phyloP scores from a whole-genome alignment of 1,140 invertebrate genomes.

The Carposina sasakii region DNA sequence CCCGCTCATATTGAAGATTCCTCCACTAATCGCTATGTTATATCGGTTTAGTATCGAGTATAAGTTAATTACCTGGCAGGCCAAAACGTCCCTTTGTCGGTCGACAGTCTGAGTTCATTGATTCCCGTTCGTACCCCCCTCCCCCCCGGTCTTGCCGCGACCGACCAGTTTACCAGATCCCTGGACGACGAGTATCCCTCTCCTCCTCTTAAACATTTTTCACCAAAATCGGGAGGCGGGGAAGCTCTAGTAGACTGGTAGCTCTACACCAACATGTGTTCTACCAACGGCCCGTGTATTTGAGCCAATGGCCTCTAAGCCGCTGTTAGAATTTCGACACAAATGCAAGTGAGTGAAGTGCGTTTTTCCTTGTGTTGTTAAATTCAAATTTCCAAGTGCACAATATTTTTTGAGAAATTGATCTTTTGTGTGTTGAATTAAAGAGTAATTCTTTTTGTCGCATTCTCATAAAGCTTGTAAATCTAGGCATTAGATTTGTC shows the following conservation, averaged over 20 bases:
- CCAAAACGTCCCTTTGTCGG: constrained; percentile 65
- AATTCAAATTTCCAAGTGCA: background rate
- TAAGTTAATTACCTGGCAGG: constrained; percentile 65
- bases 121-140: constrained; percentile 59
- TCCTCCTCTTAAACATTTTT: constrained; percentile 8
- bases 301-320: constrained; percentile 54
- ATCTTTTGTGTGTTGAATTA: no score
- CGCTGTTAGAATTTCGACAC: constrained; percentile 30
- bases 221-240: constrained; percentile 20
- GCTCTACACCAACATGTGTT: constrained; percentile 56
- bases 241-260: constrained; percentile 36
- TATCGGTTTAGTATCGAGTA: no score
- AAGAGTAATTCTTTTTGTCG: no score
- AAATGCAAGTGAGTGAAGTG: no score
- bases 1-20: no score
- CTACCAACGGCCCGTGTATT: no score
- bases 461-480: no score
- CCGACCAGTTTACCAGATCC: constrained; percentile 37
- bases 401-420: background rate
- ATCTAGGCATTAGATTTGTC: no score
- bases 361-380: no score
- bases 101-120: constrained; percentile 59
- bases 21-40: no score
- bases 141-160: no score
- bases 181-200: constrained; percentile 13